Evolutionary conservation across 92 coral and sea anemone genomes (phyloP), one percentile per base, ranked within the genome.

Genomic region (Porites cylindrica): DNA sequence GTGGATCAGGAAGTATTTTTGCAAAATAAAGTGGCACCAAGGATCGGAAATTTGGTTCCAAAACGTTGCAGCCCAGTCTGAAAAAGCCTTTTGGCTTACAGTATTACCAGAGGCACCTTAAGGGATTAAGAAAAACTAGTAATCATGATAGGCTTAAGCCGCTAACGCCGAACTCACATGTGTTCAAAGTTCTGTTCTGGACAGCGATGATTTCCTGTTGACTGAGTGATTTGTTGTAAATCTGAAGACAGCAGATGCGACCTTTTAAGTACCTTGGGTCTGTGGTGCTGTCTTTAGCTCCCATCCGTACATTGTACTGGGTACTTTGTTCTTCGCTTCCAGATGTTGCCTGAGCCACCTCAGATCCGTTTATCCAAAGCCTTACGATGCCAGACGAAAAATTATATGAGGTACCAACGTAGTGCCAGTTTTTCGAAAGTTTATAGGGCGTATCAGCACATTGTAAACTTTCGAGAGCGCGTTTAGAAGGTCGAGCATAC

Each of bases 331-430:
- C 14, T 63, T 63, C 14, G n/a, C 18, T 63, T 6, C 20, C 18
- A 63, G 18, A 12, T 63, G 0, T 63, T 1, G 10, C 69, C 24
- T 65, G 24, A 8, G 26, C 26, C 38, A 74, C 64, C 21, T 6
- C 12, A 61, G 2, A 3, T 19, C 81, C 88, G 47, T 84, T 74
- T 51, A 84, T 60, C 88, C 88, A 84, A 61, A 73, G 50, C 72
- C 52, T 62, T 5, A 63, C 88, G 23, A 74, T 20, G 32, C 88
- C 88, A 2, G 88, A 84, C 14, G 74, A 74, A 61, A 62, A 75
- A 73, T 84, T 59, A 13, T 84, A 84, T 4, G 88, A 54, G 24
- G 52, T 72, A 13, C 73, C 88, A 29, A 84, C 43, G 19, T 84
- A 74, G 59, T 61, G 43, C 88, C 88, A 84, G 11, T 47, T 61